Base-by-base conservation (phyloP, 2,797 vertebrate genomes). In the Naso thynnoides region DNA sequence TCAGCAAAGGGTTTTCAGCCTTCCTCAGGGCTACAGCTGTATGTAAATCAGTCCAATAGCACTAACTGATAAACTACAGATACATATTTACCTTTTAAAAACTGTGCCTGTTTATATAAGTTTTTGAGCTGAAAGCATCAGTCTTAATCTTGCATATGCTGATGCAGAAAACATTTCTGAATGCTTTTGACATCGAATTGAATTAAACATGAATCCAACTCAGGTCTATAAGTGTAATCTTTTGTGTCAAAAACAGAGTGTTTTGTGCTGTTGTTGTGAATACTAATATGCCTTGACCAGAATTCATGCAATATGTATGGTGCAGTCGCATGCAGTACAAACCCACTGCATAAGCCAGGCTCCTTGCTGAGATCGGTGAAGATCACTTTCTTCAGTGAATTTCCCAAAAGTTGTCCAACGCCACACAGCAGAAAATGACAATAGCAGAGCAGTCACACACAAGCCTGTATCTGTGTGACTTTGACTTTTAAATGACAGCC, bases 401-500 rank as follows among this genome's bases (percentile, higher is more conserved):
- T 63, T 59, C 68, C 81, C 50, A 39, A 73, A 82, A 19, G 47
- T 48, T 68, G 44, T 49, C 48, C 11, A 48, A 49, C 41, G 52
- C 29, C 72, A 56, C 65, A 71, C 13, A 18, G 55, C 29, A 36
- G 47, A 67, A 74, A 67, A 76, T 19, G 36, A 66, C 52, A 53
- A n/a, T 0, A 55, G 1, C 27, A 14, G 44, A 60, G 31, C 50
- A 54, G 73, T 68, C 74, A 68, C 72, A 65, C 48, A 64, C 52
- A 8, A 60, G 14, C 45, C 26, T 68, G 78, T 60, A 19, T 63
- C 50, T 60, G 56, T 55, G 70, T 27, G 50, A 21, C 45, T 82
- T 39, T 67, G 56, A 76, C 81, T 88, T 88, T 89, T 87, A 88
- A 88, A 81, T 66, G 60, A 79, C 58, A 47, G 44, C 33, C 66